Evolutionary conservation across 2,888 invertebrate species (phyloP), one percentile per base, ranked within the genome.

Genomic region (Drosophila leonis): DNA sequence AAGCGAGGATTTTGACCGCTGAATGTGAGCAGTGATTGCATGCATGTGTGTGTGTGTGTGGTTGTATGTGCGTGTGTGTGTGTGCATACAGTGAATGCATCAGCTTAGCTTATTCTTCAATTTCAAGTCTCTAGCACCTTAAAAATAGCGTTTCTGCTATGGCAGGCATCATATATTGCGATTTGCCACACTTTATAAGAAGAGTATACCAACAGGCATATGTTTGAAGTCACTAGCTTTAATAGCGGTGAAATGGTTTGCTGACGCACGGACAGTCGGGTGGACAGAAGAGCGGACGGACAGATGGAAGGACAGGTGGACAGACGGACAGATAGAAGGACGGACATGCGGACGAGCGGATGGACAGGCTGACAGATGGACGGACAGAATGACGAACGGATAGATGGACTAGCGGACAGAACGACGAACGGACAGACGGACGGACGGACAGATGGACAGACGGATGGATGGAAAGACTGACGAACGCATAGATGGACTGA

Each of bases 1-100:
- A 48, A 75, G 62, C 55, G 61, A 57, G 64, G 49, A 55, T 54
- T 66, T 70, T 56, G 35, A 74, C 54, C 69, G 68, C 73, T 48
- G 35, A 20, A 31, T 51, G 46, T 33, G 46, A 27, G 37, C 64
- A 69, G 41, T 39, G 18, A 59, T 41, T 55, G 24, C 33, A 33
- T 69, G 75, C 57, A 64, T 63, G 59, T 66, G 65, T 15, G 9
- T 9, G 13, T 20, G 41, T 20, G 31, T 33, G 42, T 10, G 31
- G 64, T 10, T 7, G 29, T 18, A 18, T 41, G 20, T 9, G 41
- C 15, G 13, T n/a, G 27, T 7, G 52, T 15, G 24, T 51, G 4
- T 37, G 15, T 15, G 37, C 15, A 15, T 37, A 2, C 1, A 2
- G 54, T 15, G 15, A 15, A 27, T 27, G 27, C 27, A 27, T 46